A percentile compares a stretch with the other conserved stretches of the same genome.
These are phyloP conservation scores for Ephydatia muelleri DNA, from an alignment of 37 sponge, comb jelly and placozoan genomes.

Conservation along the genomic window DNA sequence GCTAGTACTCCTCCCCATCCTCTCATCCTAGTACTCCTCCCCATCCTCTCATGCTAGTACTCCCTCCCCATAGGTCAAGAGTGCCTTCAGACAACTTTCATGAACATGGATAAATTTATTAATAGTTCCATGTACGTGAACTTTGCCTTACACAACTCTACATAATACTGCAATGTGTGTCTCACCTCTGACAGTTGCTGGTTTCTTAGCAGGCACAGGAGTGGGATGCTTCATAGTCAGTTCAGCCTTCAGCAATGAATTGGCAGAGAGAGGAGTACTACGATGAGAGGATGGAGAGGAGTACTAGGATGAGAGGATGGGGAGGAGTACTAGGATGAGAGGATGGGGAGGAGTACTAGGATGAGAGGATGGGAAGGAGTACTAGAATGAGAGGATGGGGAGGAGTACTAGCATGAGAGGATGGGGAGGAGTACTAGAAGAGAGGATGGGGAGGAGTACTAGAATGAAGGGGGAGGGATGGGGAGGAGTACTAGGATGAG, in stretches of 20 bases:
- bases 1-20: background rate
- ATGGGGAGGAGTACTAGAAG: too few species aligned
- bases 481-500: too few species aligned
- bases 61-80: slow-evolving; percentile 36
- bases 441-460: too few species aligned
- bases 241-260: slow-evolving; percentile 67
- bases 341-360: too few species aligned
- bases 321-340: too few species aligned
- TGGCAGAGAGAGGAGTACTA: slow-evolving; percentile 60
- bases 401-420: too few species aligned
- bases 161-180: too few species aligned
- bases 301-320: background rate
- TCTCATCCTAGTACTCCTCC: background rate
- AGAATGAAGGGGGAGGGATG: background rate
- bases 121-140: background rate
- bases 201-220: background rate
- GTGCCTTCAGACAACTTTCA: slow-evolving; percentile 50
- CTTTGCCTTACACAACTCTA: background rate
- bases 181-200: slow-evolving; percentile 4
- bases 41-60: slow-evolving; percentile 33
- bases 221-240: slow-evolving; percentile 15
- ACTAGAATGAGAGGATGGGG: too few species aligned
- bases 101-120: slow-evolving; percentile 6
- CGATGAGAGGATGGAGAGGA: background rate
- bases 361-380: too few species aligned